A percentile compares a stretch with the other conserved stretches of the same genome.
Evolutionary conservation across 2,113 vertebrate species (phyloP).

Genomic region (Corvus moneduloides): DNA sequence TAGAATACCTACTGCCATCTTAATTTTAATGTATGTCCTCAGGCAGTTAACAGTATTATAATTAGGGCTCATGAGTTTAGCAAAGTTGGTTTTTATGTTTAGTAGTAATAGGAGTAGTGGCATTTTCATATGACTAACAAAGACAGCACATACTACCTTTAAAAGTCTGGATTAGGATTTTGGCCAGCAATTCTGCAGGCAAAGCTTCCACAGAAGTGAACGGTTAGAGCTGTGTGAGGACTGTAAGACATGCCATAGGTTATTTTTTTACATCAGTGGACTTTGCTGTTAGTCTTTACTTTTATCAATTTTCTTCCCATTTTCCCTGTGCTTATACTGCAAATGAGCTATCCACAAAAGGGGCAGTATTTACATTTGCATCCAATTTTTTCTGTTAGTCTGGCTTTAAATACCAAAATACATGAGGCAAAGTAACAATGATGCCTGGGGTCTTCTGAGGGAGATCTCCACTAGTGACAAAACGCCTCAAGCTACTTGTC

Average conservation of each 20-base stretch:
- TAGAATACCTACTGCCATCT: neutral
- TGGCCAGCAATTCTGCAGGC: neutral
- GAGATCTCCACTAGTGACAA: neutral
- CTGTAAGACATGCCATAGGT: neutral
- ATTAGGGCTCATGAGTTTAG: neutral
- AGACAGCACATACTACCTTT: neutral
- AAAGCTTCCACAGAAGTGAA: neutral
- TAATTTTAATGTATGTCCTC: slow-evolving; percentile 7
- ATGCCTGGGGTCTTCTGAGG: neutral
- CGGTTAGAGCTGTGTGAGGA: neutral
- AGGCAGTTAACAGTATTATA: neutral
- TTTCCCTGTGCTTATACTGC: neutral
- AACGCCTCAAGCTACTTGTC: neutral
- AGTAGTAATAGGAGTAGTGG: neutral
- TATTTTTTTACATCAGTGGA: neutral
- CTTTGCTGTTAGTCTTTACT: neutral
- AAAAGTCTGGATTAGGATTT: neutral
- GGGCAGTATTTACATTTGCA: neutral
- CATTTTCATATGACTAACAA: neutral
- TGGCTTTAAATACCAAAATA: neutral
- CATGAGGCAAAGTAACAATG: neutral
- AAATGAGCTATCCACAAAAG: neutral
- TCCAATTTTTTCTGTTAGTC: neutral
- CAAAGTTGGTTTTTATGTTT: neutral
- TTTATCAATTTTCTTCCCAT: neutral